phyloP scores from a whole-genome alignment of 2,888 invertebrate genomes.

The Lasioglossum calceatum region DNA sequence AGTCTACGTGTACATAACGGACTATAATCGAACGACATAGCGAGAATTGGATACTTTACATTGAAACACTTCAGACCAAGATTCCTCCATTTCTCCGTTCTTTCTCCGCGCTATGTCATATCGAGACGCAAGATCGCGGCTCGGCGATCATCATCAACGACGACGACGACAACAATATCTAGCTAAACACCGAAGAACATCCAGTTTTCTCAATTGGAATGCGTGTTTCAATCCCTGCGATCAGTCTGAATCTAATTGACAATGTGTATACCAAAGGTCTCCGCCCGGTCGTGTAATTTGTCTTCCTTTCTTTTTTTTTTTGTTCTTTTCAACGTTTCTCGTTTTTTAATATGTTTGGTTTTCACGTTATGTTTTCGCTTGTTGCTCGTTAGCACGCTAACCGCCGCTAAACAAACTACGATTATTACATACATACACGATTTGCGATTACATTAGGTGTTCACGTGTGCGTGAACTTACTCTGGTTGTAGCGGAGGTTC shows the following conservation, averaged over 20 bases:
- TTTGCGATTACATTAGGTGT: slow-evolving; percentile 34
- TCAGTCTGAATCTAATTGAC: slow-evolving; percentile 85
- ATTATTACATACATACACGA: slow-evolving; percentile 34
- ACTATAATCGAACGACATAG: slow-evolving; percentile 44
- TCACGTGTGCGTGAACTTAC: slow-evolving; percentile 27
- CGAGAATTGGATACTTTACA: slow-evolving; percentile 16
- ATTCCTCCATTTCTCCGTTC: background rate
- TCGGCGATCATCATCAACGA: slow-evolving; percentile 64
- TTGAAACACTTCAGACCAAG: background rate
- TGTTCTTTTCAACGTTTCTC: slow-evolving; percentile 28
- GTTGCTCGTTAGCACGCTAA: slow-evolving; percentile 39
- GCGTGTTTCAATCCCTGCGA: slow-evolving; percentile 82
- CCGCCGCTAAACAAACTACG: slow-evolving; percentile 54
- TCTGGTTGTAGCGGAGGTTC: slow-evolving; percentile 23
- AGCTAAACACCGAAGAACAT: slow-evolving; percentile 77
- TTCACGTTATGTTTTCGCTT: slow-evolving; percentile 11
- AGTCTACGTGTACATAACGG: slow-evolving; percentile 52
- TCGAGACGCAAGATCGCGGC: slow-evolving; percentile 28
- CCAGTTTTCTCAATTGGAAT: slow-evolving; percentile 70
- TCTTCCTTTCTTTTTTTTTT: slow-evolving; percentile 15
- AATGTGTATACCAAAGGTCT: slow-evolving; percentile 80
- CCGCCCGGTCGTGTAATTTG: slow-evolving; percentile 52
- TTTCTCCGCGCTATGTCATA: slow-evolving; percentile 24
- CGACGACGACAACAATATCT: slow-evolving; percentile 74
- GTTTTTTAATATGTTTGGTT: background rate